A percentile compares a stretch with the other conserved stretches of the same genome.
Conservation (phyloP, 2,888 invertebrate species). For the Achlya flavicornis region DNA sequence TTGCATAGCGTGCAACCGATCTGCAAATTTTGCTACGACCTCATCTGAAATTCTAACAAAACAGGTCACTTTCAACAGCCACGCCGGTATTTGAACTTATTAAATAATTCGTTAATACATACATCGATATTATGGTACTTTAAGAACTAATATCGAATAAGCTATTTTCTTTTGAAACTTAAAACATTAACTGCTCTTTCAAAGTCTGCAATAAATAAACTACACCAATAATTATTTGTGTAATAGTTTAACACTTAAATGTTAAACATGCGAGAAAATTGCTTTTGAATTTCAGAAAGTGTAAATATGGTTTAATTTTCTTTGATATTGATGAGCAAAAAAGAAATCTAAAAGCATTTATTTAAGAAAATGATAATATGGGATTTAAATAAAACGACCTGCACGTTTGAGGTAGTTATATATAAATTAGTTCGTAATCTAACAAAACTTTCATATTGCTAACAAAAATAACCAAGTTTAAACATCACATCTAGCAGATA, state of each 20-base stretch:
- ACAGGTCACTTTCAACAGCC: background rate
- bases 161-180: slow-evolving; percentile 4
- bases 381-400: too few relatives aligned
- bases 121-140: too few relatives aligned
- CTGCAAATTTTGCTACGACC: background rate
- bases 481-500: slow-evolving; percentile 36
- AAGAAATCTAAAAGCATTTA: too few relatives aligned
- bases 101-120: background rate
- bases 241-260: too few relatives aligned
- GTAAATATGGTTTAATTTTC: background rate
- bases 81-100: background rate
- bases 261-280: too few relatives aligned
- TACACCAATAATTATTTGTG: background rate
- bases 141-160: background rate
- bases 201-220: background rate
- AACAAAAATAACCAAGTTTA: slow-evolving; percentile 36
- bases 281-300: too few relatives aligned
- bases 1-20: background rate
- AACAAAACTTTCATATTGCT: slow-evolving; percentile 11
- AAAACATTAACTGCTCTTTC: background rate
- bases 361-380: too few relatives aligned
- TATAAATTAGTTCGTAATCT: too few relatives aligned
- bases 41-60: background rate
- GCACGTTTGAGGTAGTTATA: too few relatives aligned
- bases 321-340: background rate